Conservation (phyloP, 2,888 invertebrate species). For the Melanotus villosus region DNA sequence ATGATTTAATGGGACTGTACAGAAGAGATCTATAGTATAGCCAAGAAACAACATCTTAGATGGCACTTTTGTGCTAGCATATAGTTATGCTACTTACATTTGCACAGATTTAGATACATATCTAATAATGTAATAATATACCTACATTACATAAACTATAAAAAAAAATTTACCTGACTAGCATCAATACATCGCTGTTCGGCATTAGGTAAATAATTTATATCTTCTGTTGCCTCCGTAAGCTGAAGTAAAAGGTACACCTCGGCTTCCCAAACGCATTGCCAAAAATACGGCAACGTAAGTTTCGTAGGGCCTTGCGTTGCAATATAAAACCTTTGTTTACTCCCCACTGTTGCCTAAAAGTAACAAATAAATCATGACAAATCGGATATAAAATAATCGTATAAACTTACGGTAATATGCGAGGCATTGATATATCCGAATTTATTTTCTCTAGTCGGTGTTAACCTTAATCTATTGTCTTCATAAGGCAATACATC, state of each 20-base stretch:
- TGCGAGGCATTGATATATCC: slow-evolving; percentile 96
- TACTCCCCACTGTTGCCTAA: slow-evolving; percentile 86
- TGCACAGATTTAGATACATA: too few relatives aligned
- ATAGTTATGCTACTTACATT: background rate
- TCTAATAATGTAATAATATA: too few relatives aligned
- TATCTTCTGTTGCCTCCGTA: slow-evolving; percentile 72
- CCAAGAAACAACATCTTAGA: too few relatives aligned
- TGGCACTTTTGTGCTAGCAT: too few relatives aligned
- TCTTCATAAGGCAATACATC: slow-evolving; percentile 93
- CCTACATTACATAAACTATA: background rate
- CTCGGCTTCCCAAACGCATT: slow-evolving; percentile 91
- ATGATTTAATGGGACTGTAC: too few relatives aligned
- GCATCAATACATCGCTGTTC: slow-evolving; percentile 74
- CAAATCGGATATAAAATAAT: background rate
- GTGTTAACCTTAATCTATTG: slow-evolving; percentile 87
- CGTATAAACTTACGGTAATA: slow-evolving; percentile 77
- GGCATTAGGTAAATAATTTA: slow-evolving; percentile 75
- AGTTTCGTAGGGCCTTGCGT: slow-evolving; percentile 78
- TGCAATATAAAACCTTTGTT: slow-evolving; percentile 89
- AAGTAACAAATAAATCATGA: background rate
- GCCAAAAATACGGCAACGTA: slow-evolving; percentile 82
- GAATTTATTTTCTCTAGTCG: slow-evolving; percentile 84
- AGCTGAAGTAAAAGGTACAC: slow-evolving; percentile 86
- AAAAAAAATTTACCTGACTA: slow-evolving; percentile 72
- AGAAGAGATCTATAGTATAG: too few relatives aligned